Evolutionary conservation across 2,797 vertebrate species (phyloP).

Genomic region (Sciaenops ocellatus): DNA sequence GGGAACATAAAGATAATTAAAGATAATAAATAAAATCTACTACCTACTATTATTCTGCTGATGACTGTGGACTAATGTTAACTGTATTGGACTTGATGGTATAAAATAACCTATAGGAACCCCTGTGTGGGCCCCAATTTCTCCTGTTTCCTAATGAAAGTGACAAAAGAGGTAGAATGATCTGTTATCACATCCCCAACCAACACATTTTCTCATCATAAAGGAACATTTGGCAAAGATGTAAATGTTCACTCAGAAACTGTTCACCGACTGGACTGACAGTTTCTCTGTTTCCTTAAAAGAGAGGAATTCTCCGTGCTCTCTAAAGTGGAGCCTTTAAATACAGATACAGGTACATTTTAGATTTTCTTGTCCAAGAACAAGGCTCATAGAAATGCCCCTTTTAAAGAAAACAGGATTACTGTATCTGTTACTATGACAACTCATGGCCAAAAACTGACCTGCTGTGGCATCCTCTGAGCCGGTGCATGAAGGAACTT

Average conservation of each 20-base stretch:
- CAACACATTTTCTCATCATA: not conserved
- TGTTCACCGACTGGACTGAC: not conserved
- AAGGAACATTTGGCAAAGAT: not conserved
- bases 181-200: not conserved
- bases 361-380: not conserved
- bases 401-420: not conserved
- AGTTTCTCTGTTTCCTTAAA: not conserved
- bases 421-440: conserved; percentile 9
- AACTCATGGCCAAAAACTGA: conserved; percentile 6
- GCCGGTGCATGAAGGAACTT: no score
- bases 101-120: no score
- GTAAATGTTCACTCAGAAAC: not conserved
- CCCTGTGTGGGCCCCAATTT: no score
- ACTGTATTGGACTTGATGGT: no score
- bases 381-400: not conserved
- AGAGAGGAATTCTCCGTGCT: not conserved
- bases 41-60: no score
- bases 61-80: no score
- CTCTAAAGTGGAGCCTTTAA: not conserved
- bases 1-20: no score
- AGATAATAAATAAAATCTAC: no score
- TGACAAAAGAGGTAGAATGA: not conserved
- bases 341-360: not conserved
- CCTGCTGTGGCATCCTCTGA: not conserved
- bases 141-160: no score